Evolutionary conservation across 2,113 vertebrate species (phyloP).

Genomic region (Saimiri boliviensis): DNA sequence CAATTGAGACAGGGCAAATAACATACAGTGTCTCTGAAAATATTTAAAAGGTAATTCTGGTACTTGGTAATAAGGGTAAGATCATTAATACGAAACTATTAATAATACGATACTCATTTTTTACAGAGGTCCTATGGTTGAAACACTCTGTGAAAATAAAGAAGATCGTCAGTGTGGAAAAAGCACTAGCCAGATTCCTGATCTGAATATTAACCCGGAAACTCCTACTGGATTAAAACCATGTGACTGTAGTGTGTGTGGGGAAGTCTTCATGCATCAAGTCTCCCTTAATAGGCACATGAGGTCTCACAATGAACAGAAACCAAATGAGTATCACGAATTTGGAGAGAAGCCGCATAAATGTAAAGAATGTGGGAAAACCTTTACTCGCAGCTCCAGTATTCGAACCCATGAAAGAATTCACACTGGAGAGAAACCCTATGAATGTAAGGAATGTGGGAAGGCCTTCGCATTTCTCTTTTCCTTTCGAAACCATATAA

Average conservation of each 20-base stretch:
- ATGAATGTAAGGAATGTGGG: neutral
- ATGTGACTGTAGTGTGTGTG: slow-evolving; percentile 48
- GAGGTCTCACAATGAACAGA: slow-evolving; percentile 37
- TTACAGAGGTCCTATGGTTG: neutral
- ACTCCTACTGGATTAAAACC: slow-evolving; percentile 40
- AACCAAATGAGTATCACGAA: neutral
- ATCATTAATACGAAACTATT: neutral
- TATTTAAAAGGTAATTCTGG: neutral
- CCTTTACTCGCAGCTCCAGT: neutral
- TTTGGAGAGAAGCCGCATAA: neutral
- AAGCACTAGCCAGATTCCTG: neutral
- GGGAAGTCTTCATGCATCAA: slow-evolving; percentile 47
- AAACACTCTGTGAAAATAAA: neutral
- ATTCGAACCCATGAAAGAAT: neutral
- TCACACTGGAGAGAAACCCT: slow-evolving; percentile 5
- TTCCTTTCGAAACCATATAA: neutral
- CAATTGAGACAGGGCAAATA: neutral
- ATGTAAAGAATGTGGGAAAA: neutral
- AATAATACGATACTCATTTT: neutral
- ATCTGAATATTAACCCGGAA: slow-evolving; percentile 21
- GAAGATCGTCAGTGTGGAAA: neutral
- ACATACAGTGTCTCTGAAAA: neutral
- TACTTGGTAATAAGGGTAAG: neutral
- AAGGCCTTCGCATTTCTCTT: slow-evolving; percentile 34
- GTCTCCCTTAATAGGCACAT: slow-evolving; percentile 31